phyloP scores from a whole-genome alignment of 2,888 invertebrate genomes.

The Argyresthia albistria region DNA sequence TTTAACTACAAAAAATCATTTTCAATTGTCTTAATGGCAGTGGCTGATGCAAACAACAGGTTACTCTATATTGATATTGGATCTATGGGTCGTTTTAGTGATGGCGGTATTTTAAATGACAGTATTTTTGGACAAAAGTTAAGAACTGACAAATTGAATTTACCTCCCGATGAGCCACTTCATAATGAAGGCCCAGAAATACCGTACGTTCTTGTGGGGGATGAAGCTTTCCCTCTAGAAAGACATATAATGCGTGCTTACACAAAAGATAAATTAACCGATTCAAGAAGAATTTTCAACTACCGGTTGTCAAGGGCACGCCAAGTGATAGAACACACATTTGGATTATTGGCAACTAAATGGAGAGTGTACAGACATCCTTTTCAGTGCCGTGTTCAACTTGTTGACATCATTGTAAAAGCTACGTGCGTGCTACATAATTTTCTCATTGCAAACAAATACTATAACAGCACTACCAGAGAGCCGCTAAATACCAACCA shows the following conservation, averaged over 20 bases:
- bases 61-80: slow-evolving; percentile 2
- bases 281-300: slow-evolving; percentile 14
- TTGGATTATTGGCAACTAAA: too few relatives aligned
- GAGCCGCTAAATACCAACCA: neutral
- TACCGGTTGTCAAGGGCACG: slow-evolving; percentile 16
- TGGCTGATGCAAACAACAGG: slow-evolving; percentile 11
- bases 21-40: slow-evolving; percentile 13
- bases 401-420: slow-evolving; percentile 1
- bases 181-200: slow-evolving; percentile 10
- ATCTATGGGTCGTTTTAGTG: slow-evolving; percentile 4
- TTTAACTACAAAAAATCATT: slow-evolving; percentile 13
- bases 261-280: slow-evolving; percentile 12
- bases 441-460: neutral
- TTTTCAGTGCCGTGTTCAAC: slow-evolving; percentile 11
- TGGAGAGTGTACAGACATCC: slow-evolving; percentile 13
- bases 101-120: slow-evolving; percentile 3
- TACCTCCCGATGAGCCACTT: slow-evolving; percentile 11
- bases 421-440: slow-evolving; percentile 3
- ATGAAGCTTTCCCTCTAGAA: slow-evolving; percentile 14
- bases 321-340: slow-evolving; percentile 15
- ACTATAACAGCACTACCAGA: neutral
- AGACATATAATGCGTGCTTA: slow-evolving; percentile 16
- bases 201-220: slow-evolving; percentile 15
- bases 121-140: slow-evolving; percentile 9
- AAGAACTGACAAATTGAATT: slow-evolving; percentile 12